Evolutionary conservation across 2,797 vertebrate species (phyloP), one percentile per base, ranked within the genome.

Genomic region (Netta rufina): DNA sequence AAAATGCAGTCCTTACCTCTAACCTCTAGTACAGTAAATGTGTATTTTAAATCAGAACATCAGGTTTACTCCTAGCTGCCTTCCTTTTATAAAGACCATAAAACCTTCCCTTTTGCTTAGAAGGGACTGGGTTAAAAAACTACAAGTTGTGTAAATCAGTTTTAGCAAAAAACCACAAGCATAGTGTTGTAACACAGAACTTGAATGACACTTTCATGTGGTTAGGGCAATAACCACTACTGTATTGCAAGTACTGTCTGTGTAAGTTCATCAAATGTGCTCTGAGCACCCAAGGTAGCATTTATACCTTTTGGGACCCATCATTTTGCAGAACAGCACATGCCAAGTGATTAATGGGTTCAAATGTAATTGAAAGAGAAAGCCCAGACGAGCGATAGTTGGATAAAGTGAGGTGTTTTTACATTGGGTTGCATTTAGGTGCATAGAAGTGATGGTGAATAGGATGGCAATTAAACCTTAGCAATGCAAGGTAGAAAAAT

Each of bases 101-200:
- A 88, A 87, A 33, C 9, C 49, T 73, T 25, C 25, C 28, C 6
- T 81, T 78, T 27, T 22, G n/a, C 86, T 84, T 87, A 80, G 81
- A 93, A 84, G 57, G 43, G 41, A 62, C 16, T 1, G 1, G 2
- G 19, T 19, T 8, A 18, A 90, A 87, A 88, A 81, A 70, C 36
- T 3, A 33, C 33, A n/a, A 13, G 7, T 22, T 5, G 5, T 32
- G 22, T 28, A 83, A 85, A 81, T 78, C 67, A 74, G 28, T 17
- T 92, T 90, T 65, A 77, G 76, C 28, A 73, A 74, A 84, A 87
- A 58, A 5, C 71, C 83, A 91, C 74, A 91, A 94, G 43, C 25
- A 51, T 0, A 18, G 47, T 45, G 43, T 64, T 84, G 36, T 25
- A 67, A 93, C 25, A 70, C 20, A 61, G 39, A 57, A 49, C 39